phyloP scores from a whole-genome alignment of 2,888 invertebrate species.

The Andrena praecox region DNA sequence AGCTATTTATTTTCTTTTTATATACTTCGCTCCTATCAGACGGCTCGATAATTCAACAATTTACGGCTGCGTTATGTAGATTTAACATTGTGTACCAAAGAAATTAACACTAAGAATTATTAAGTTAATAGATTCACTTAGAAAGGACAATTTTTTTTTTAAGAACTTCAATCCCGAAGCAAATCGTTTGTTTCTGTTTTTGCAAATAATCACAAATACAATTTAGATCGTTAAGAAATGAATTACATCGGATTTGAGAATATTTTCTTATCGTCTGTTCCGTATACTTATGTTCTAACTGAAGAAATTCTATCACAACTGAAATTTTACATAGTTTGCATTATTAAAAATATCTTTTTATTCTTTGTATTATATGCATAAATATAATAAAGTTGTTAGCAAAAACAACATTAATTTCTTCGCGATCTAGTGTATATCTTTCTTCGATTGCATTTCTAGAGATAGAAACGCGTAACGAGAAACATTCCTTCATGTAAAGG shows the following conservation, averaged over 20 bases:
- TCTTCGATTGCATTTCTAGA: not conserved
- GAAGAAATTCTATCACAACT: not conserved
- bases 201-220: not conserved
- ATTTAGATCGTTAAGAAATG: constrained; percentile 13
- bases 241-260: not conserved
- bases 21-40: not conserved
- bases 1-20: not conserved
- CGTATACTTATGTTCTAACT: not conserved
- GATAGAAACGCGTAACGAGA: not conserved
- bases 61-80: not conserved
- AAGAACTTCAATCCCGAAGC: not conserved
- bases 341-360: not conserved
- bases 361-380: not conserved
- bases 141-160: not conserved
- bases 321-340: not conserved
- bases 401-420: constrained; percentile 8
- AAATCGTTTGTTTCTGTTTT: not conserved
- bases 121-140: not conserved
- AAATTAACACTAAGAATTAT: not conserved
- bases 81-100: not conserved
- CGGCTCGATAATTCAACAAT: not conserved
- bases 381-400: not conserved
- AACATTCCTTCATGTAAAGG: constrained; percentile 73
- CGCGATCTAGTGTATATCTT: not conserved
- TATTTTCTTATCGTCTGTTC: not conserved